These are phyloP conservation scores for Irena cyanogastra DNA, from an alignment of 2,113 vertebrate genomes.

Conservation along the genomic window DNA sequence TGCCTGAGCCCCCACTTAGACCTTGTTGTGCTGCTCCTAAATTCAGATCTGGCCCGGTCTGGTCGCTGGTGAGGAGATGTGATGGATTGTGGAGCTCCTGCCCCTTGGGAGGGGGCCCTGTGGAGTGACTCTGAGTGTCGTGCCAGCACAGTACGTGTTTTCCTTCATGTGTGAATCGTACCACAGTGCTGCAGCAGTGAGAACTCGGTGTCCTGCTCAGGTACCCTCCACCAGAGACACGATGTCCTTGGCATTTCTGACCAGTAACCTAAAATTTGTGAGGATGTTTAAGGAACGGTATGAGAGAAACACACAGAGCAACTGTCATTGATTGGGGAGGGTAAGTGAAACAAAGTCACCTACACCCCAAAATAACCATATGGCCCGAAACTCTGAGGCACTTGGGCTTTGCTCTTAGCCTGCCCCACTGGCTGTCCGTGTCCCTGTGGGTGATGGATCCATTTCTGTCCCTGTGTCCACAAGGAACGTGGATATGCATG, in stretches of 20 bases:
- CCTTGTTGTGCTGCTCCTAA: background rate
- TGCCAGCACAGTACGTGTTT: fast-evolving
- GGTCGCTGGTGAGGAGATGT: background rate
- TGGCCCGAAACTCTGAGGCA: background rate
- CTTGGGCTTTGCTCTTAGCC: background rate
- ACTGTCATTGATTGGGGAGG: fast-evolving
- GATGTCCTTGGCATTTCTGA: background rate
- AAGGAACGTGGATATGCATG: background rate
- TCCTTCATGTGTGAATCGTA: fast-evolving
- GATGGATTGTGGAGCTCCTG: background rate
- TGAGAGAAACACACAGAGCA: background rate
- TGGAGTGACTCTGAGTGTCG: background rate
- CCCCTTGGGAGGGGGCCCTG: background rate
- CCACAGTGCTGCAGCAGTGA: background rate
- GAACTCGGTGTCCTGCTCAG: background rate
- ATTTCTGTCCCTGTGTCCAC: background rate
- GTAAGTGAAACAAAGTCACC: background rate
- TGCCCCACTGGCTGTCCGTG: background rate
- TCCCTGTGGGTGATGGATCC: background rate
- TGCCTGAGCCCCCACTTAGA: background rate
- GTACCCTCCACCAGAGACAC: background rate
- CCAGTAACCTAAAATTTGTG: background rate
- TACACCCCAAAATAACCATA: background rate
- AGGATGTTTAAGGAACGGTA: background rate
- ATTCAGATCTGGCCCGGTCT: background rate